Base-by-base conservation (phyloP, 2,797 vertebrate species). In the Sebastes elongatus region DNA sequence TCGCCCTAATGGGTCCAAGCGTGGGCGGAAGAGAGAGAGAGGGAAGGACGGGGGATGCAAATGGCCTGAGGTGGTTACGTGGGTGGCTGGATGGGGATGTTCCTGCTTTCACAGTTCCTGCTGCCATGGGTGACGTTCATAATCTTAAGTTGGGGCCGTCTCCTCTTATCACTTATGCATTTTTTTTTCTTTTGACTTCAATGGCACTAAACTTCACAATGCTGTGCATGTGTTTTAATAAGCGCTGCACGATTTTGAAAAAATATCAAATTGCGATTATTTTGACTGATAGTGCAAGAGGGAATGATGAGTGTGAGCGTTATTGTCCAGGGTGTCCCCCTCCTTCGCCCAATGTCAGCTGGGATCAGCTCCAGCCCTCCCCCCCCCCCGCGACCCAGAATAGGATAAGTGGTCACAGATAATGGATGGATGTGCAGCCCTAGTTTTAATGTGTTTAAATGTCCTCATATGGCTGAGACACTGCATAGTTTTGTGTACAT, bases 11-110 rank as follows among this genome's bases (percentile, higher is more conserved):
- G 71, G 60, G 75, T 84, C 75, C 59, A 20, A 83, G 85, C 30
- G 73, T 89, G 78, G 89, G 88, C 0, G 73, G 74, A 77, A 74
- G 35, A 42, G 22, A 73, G 74, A 69, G 66, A 46, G 68, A 32
- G 23, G 25, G 68, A 71, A 14, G 38, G 35, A 38, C 6, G 76
- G 64, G 72, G 71, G 82, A 79, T 83, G 75, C 84, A 82, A 84
- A 86, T 82, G 74, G 83, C 91, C 90, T 35, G 63, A 30, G 80
- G 86, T 81, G 84, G 74, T 53, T 57, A 22, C 16, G 87, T 86
- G 86, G 85, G 83, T 22, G 76, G 71, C 23, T 42, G 11, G 35
- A 79, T 64, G 74, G 76, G 88, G 91, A 88, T 82, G 86, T 92
- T 28, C 91, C 85, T 66, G 74, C 27, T 53, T 79, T 81, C 65